Evolutionary conservation across 2,113 vertebrate species (phyloP).

Genomic region (Chauna torquata): DNA sequence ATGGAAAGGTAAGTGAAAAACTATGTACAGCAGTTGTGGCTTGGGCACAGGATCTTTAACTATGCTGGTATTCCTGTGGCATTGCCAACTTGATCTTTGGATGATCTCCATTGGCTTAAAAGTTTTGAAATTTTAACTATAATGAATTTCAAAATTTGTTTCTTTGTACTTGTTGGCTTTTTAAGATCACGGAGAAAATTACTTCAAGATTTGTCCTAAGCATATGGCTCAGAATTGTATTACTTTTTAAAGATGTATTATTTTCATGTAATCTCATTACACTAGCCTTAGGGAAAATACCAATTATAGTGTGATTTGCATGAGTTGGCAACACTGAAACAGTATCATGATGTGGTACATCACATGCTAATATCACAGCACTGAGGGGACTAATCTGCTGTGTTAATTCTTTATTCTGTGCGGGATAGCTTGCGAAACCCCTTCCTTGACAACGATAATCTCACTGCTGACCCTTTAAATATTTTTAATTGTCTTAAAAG

Average conservation of each 20-base stretch:
- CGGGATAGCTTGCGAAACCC: background rate
- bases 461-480: slow-evolving; percentile 12
- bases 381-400: slow-evolving; percentile 40
- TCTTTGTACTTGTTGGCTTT: background rate
- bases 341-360: background rate
- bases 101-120: background rate
- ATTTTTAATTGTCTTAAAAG: background rate
- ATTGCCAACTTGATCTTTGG: background rate
- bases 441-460: background rate
- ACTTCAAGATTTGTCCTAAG: background rate
- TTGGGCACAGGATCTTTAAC: background rate
- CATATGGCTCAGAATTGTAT: slow-evolving; percentile 43
- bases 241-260: slow-evolving; percentile 54
- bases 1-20: background rate
- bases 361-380: slow-evolving; percentile 23
- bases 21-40: background rate
- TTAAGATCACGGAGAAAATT: background rate
- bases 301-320: slow-evolving; percentile 67
- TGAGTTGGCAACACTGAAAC: slow-evolving; percentile 44
- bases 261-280: slow-evolving; percentile 63
- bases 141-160: background rate
- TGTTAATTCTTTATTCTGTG: slow-evolving; percentile 5
- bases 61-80: background rate
- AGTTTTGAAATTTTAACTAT: background rate
- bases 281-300: slow-evolving; percentile 57